Base-by-base conservation (phyloP, 2,888 invertebrate genomes). In the Eupithecia abbreviata region DNA sequence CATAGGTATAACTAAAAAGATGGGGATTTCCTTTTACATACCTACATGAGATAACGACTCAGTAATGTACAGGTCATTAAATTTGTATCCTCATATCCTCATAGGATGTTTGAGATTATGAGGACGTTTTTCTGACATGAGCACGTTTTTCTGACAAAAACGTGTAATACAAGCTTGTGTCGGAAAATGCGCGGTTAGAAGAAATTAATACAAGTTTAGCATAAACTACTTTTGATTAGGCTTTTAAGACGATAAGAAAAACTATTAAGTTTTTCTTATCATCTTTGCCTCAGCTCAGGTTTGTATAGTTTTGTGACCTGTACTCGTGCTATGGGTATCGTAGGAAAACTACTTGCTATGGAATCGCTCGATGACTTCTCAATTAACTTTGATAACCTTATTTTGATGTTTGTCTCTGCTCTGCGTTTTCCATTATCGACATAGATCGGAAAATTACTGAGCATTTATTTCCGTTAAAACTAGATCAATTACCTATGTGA, bases 371-470 rank as follows among this genome's bases (percentile, higher is more conserved):
- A 58, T 49, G 13, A n/a, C 62, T 51, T 41, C 47, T 55, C 45
- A 49, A 75, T 58, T 69, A 75, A 30, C 10, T 47, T 55, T 47
- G 62, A 74, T 77, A 76, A 77, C 77, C 68, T 68, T 67, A 71
- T 71, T 74, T 74, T 72, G 72, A 74, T 70, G 71, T 75, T 77
- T 62, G 62, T 72, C 71, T 75, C 73, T 74, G 43, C 62, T 55
- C 30, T 43, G 49, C 70, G 71, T 74, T 77, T 74, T 74, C 77
- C 30, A 62, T 71, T 41, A 47, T 12, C n/a, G 45, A 51, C 42
- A 69, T 55, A 18, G 7, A 73, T 77, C 58, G 77, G 78, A 80
- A 80, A 77, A 77, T 74, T 71, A 78, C 75, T 66, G 67, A 15
- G 41, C 43, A 62, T 3, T 67, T 42, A 43, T 43, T 67, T 67